Evolutionary conservation across 2,888 invertebrate genomes (phyloP).

Genomic region (Shargacucullia verbasci): DNA sequence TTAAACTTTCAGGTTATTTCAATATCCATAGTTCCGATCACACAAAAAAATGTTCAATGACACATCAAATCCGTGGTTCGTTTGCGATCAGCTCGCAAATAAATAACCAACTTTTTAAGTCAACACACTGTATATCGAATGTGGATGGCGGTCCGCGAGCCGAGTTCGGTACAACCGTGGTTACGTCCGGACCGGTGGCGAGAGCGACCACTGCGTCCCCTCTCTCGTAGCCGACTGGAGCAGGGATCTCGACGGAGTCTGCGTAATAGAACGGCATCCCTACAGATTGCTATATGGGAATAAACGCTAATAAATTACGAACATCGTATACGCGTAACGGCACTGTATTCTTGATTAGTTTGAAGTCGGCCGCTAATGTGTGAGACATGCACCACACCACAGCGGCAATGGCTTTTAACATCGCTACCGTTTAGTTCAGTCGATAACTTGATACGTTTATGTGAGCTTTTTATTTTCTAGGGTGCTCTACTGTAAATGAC

Average conservation of each 20-base stretch:
- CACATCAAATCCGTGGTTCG: conserved; percentile 67
- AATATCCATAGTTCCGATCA: conserved; percentile 72
- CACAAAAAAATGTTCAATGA: conserved; percentile 48
- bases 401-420: conserved; percentile 36
- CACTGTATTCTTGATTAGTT: conserved; percentile 86
- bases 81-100: conserved; percentile 63
- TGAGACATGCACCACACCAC: conserved; percentile 64
- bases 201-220: conserved; percentile 78
- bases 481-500: conserved; percentile 25
- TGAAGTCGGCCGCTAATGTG: conserved; percentile 85
- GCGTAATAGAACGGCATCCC: conserved; percentile 87
- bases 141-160: conserved; percentile 62
- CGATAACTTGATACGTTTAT: conserved; percentile 36
- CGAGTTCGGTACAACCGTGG: conserved; percentile 66
- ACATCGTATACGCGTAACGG: conserved; percentile 84
- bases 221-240: conserved; percentile 84
- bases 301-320: conserved; percentile 88
- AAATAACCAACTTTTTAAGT: conserved; percentile 65
- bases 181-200: conserved; percentile 54
- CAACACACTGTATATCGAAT: conserved; percentile 67
- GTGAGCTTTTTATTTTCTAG: conserved; percentile 42
- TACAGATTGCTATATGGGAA: conserved; percentile 88
- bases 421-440: conserved; percentile 36
- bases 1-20: conserved; percentile 69
- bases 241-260: conserved; percentile 87